Evolutionary conservation across 1,140 invertebrate species (phyloP), one percentile per base, ranked within the genome.

Genomic region (Bombus pyrosoma): DNA sequence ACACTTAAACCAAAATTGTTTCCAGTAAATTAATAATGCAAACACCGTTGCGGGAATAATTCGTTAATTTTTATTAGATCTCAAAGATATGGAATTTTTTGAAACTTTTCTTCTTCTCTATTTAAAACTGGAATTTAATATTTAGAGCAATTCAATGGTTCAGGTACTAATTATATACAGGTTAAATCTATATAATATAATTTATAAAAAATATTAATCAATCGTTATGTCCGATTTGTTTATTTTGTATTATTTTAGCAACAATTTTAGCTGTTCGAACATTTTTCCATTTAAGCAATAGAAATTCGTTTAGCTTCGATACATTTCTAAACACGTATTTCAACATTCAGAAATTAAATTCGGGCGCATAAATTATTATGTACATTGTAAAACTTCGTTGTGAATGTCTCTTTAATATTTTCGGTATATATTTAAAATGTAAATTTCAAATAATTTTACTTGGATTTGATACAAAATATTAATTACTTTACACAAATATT

Each of bases 21-120:
- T 82, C 80, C 80, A 74, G 57, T 32, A 77, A 83, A 76, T 83
- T 76, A 83, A 64, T 83, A 68, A 77, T 69, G 57, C 59, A 77
- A 47, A 78, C 39, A n/a, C 39, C 32, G 32, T 57, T n/a, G n/a
- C 12, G 3, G 10, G 13, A 37, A 39, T 25, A 47, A 47, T 66
- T 39, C 18, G 3, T 68, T n/a, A 64, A 34, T 64, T 64, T 78
- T 18, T 6, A 64, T 25, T 32, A 37, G 32, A 64, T 62, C 53
- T 64, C 18, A 43, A 5, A 13, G 18, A 13, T 15, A 15, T 18
- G 13, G 2, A 8, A 15, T 66, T 18, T n/a, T 8, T 66, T 1
- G 15, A 66, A 66, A 32, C n/a, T 13, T 32, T 64, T 3, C 64
- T 34, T 66, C 64, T 18, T 66, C 28, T 0, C 1, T n/a, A 62